Evolutionary conservation across 23 tunicate species (phyloP), one percentile per base, ranked within the genome.

Genomic region (Halocynthia roretzi): DNA sequence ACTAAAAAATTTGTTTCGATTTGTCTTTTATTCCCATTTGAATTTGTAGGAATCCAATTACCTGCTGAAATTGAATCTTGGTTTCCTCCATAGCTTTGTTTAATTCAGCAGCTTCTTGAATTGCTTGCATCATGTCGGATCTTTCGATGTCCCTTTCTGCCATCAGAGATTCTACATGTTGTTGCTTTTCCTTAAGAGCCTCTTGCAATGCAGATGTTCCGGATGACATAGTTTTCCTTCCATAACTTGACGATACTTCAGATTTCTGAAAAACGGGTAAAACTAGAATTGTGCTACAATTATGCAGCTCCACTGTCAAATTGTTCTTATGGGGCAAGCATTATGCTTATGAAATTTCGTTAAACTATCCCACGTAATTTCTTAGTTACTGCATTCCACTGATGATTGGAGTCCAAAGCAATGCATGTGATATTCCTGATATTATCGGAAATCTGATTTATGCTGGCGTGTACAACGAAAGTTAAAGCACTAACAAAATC

Each of bases 141-240:
- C 89, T 61, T 52, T 94, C 98, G 86, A 88, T 61, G 78, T 94
- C 98, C 50, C 99, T 52, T 73, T 95, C 99, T 7, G 77, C 91
- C 51, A 95, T 68, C 63, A 95, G 71, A 23, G 87, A 78, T 51
- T 91, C 99, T 11, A 95, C 96, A 75, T 95, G 99, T 68, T 95
- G 87, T 82, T 95, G 92, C 71, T 95, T 95, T 75, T 95, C 99
- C 44, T 80, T 76, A 62, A 95, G 71, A 15, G 85, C 91, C 61
- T 85, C 96, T 68, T 89, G 91, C 71, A 91, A 31, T 5, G 97
- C 97, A 11, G 89, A 81, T 51, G 83, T 71, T 49, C 84, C 91
- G 5, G 75, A 68, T 10, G 83, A 31, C 17, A 91, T 61, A 1
- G 97, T 91, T 70, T 91, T 91, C 71, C 87, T 84, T 56, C 82